phyloP scores from a whole-genome alignment of 2,888 invertebrate genomes.

The Heliconius ethilla region DNA sequence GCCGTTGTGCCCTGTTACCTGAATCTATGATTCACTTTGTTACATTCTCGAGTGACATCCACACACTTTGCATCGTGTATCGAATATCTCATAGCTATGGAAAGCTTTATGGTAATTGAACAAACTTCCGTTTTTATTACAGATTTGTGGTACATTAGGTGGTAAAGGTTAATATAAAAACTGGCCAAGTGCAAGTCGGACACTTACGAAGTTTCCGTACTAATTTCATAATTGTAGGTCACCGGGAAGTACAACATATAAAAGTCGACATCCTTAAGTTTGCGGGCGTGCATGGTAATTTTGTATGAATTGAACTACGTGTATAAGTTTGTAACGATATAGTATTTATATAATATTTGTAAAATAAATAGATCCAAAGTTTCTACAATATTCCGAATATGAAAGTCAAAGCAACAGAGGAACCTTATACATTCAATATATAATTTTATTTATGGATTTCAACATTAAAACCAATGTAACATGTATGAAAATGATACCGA shows the following conservation, averaged over 20 bases:
- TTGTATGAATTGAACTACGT: no score
- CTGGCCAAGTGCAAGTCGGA: no score
- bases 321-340: no score
- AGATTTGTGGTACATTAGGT: no score
- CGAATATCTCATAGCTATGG: neutral
- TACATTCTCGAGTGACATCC: neutral
- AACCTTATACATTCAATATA: constrained; percentile 13
- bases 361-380: neutral
- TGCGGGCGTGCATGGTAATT: no score
- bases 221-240: no score
- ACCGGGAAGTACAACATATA: no score
- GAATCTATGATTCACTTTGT: neutral
- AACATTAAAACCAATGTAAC: constrained; percentile 24
- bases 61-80: neutral
- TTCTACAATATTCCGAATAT: constrained; percentile 21
- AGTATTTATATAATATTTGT: no score
- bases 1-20: neutral
- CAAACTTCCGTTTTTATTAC: no score
- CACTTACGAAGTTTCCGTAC: no score
- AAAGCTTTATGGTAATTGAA: neutral
- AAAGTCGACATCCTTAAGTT: no score
- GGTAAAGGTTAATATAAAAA: no score
- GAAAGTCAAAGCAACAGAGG: constrained; percentile 8
- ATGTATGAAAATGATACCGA: constrained; percentile 20
- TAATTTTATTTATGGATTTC: constrained; percentile 17